phyloP scores from a whole-genome alignment of 2,888 invertebrate genomes.

The Drosophila ezoana region DNA sequence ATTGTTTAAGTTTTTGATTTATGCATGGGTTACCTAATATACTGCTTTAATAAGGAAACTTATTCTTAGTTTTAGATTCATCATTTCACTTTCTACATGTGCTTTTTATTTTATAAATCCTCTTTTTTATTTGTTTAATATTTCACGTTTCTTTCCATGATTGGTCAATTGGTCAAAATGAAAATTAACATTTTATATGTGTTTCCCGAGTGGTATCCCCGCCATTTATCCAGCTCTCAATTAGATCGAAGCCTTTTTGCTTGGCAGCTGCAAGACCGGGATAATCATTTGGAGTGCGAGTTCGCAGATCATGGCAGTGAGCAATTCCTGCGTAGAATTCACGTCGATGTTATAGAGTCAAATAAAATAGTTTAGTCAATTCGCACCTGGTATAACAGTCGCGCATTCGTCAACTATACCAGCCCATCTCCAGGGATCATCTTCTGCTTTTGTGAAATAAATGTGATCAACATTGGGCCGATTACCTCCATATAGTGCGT shows the following conservation, averaged over 20 bases:
- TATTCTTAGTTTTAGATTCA: no score
- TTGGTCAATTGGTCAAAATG: not conserved
- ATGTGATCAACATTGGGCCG: slow-evolving; percentile 84
- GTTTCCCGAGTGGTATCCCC: not conserved
- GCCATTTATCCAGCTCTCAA: slow-evolving; percentile 31
- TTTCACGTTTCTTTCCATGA: not conserved
- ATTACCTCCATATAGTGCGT: slow-evolving; percentile 84
- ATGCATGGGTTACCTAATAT: no score
- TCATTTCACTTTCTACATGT: no score
- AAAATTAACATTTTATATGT: slow-evolving; percentile 1
- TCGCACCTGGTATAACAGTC: slow-evolving; percentile 34
- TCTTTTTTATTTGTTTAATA: not conserved
- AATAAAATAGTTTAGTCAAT: not conserved
- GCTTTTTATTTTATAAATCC: no score
- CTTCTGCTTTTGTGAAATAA: slow-evolving; percentile 85
- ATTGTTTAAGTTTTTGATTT: no score
- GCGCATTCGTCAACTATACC: slow-evolving; percentile 77
- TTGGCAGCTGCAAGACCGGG: slow-evolving; percentile 29
- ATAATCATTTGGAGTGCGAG: slow-evolving; percentile 16
- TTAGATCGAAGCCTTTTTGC: slow-evolving; percentile 23
- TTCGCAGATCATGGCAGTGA: slow-evolving; percentile 34
- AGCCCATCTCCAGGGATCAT: slow-evolving; percentile 85
- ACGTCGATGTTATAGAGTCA: not conserved
- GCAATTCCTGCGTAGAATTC: slow-evolving; percentile 25
- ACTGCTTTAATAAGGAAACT: no score